Evolutionary conservation across 2,113 vertebrate species (phyloP).

Genomic region (Labeo rohita): DNA sequence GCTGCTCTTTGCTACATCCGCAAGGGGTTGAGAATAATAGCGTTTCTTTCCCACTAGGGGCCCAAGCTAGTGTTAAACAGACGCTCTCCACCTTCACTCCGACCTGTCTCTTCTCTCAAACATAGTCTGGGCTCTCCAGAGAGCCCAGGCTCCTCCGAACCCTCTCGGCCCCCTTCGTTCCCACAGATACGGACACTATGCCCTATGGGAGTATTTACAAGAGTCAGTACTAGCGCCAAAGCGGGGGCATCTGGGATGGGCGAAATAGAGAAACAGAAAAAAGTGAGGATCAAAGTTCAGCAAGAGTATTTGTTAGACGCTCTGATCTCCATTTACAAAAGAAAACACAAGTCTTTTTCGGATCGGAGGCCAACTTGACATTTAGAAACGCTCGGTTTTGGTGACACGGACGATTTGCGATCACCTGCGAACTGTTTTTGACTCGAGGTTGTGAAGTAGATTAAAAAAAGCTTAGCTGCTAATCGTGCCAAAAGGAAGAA

Average conservation of each 20-base stretch:
- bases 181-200: constrained; percentile 27
- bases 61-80: constrained; percentile 4
- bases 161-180: constrained; percentile 21
- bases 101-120: background rate
- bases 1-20: constrained; percentile 17
- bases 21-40: constrained; percentile 44
- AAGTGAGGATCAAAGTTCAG: constrained; percentile 38
- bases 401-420: background rate
- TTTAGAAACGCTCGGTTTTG: constrained; percentile 24
- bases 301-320: constrained; percentile 26
- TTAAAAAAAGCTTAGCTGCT: constrained; percentile 30
- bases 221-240: background rate
- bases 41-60: background rate
- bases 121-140: constrained; percentile 14
- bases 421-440: constrained; percentile 36
- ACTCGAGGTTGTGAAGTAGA: constrained; percentile 21
- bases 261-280: background rate
- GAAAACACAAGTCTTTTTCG: constrained; percentile 21
- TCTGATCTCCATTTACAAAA: constrained; percentile 40
- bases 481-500: constrained; percentile 25
- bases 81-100: constrained; percentile 23
- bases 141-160: background rate
- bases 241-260: background rate
- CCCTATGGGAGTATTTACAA: constrained; percentile 46
- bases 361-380: constrained; percentile 42